Conservation (phyloP, 1,140 invertebrate species). For the Hylaeus volcanicus region DNA sequence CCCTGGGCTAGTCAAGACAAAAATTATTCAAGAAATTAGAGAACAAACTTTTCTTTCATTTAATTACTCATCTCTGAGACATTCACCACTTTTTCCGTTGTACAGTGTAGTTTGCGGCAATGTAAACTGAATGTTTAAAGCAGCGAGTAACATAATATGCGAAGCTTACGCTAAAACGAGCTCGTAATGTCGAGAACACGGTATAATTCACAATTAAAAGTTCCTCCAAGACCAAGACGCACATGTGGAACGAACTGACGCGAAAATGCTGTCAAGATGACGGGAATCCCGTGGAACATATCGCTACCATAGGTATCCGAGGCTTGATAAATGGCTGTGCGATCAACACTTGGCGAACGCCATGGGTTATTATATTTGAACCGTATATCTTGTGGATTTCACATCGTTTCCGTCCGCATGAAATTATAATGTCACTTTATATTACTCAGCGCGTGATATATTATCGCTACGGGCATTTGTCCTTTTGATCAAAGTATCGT, state of each 20-base stretch:
- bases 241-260: background rate
- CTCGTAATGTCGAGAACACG: too few species aligned
- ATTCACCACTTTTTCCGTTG: background rate
- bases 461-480: constrained; percentile 42
- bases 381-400: constrained; percentile 53
- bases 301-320: background rate
- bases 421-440: constrained; percentile 57
- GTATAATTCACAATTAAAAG: constrained; percentile 8
- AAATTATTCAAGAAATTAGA: too few species aligned
- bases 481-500: constrained; percentile 25
- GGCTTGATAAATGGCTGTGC: constrained; percentile 54
- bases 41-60: background rate
- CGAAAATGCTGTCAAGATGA: background rate
- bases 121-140: background rate
- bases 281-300: background rate
- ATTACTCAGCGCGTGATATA: constrained; percentile 47
- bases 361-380: constrained; percentile 54
- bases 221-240: background rate
- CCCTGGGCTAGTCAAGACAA: too few species aligned
- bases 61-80: background rate
- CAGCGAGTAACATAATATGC: background rate
- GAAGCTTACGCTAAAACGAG: background rate
- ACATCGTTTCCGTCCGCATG: constrained; percentile 51
- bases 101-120: background rate
- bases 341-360: constrained; percentile 53